Conservation (phyloP, 2,797 vertebrate species). For the Telmatherina bonti region DNA sequence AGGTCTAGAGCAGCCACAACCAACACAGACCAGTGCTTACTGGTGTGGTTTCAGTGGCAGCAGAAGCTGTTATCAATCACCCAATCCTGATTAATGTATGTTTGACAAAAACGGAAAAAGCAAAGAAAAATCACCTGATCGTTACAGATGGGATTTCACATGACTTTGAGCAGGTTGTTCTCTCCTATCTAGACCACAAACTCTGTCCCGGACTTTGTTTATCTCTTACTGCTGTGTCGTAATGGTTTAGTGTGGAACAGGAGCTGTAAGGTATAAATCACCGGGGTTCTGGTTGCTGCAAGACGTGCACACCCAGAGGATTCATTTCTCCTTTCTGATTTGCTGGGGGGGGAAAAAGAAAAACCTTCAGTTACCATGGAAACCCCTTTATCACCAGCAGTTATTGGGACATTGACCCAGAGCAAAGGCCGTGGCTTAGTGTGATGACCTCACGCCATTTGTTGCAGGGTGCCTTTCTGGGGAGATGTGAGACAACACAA, state of each 20-base stretch:
- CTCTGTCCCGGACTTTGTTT: constrained; percentile 44
- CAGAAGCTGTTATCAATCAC: constrained; percentile 41
- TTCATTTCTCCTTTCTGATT: constrained; percentile 51
- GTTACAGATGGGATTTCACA: constrained; percentile 25
- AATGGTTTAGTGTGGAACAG: constrained; percentile 57
- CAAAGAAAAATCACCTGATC: constrained; percentile 29
- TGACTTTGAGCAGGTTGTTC: constrained; percentile 30
- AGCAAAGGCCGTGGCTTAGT: constrained; percentile 57
- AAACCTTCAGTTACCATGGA: constrained; percentile 63
- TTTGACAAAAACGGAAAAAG: constrained; percentile 10
- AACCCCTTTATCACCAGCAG: constrained; percentile 67
- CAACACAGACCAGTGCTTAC: constrained; percentile 27
- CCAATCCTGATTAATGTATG: constrained; percentile 40
- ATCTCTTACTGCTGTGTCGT: constrained; percentile 58
- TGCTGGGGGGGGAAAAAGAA: too few relatives aligned
- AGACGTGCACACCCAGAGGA: constrained; percentile 56
- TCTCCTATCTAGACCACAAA: constrained; percentile 25
- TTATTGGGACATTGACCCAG: constrained; percentile 75
- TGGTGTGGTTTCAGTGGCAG: constrained; percentile 28
- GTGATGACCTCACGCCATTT: constrained; percentile 67
- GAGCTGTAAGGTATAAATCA: constrained; percentile 65
- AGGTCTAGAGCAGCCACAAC: constrained; percentile 29
- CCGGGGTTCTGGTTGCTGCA: constrained; percentile 44
- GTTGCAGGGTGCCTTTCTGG: constrained; percentile 50
- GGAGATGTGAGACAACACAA: constrained; percentile 24